Conservation (phyloP, 2,113 vertebrate species). For the Bos indicus region DNA sequence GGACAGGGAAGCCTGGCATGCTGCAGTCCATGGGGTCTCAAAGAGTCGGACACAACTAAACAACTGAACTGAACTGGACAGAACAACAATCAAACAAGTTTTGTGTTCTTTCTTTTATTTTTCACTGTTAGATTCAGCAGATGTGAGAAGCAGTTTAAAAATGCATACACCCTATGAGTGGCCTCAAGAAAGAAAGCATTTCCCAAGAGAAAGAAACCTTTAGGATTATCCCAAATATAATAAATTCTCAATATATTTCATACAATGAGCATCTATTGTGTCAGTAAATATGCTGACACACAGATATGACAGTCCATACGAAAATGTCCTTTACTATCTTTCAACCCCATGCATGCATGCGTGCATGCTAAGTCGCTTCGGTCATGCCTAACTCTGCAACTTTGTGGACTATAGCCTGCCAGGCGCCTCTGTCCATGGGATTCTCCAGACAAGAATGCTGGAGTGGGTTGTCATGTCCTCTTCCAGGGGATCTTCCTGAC, state of each 20-base stretch:
- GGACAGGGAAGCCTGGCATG: not conserved
- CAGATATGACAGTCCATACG: not conserved
- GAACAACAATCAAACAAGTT: not conserved
- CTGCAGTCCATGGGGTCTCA: not conserved
- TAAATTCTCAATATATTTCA: not conserved
- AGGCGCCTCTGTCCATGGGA: not conserved
- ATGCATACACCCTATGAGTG: not conserved
- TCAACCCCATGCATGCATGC: not conserved
- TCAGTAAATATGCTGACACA: not conserved
- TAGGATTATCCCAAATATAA: not conserved
- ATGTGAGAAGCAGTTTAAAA: not conserved
- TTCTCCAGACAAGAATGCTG: not conserved
- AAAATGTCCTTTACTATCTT: not conserved
- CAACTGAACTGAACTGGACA: not conserved
- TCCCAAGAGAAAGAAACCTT: not conserved
- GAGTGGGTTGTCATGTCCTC: not conserved
- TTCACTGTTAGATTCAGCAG: not conserved
- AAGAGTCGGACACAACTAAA: not conserved
- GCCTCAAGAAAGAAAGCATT: not conserved
- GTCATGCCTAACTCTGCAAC: not conserved
- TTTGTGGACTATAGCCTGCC: not conserved
- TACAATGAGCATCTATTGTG: not conserved
- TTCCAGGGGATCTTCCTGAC: not conserved
- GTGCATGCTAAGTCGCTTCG: not conserved
- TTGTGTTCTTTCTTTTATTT: not conserved